phyloP scores from a whole-genome alignment of 1,140 invertebrate species.

The Drosophila lini region DNA sequence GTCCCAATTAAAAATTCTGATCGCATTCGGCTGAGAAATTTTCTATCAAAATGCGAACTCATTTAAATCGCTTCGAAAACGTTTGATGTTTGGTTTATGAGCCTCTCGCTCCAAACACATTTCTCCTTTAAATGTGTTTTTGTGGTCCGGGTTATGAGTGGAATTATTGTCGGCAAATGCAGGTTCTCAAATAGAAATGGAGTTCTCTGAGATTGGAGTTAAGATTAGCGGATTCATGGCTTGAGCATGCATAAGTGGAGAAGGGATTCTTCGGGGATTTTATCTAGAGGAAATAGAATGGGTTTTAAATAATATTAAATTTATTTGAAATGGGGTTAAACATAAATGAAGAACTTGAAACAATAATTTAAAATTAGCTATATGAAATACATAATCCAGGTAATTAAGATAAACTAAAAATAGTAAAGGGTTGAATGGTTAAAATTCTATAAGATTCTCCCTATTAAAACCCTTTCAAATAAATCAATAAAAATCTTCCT shows the following conservation, averaged over 20 bases:
- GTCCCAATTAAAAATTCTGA: constrained; percentile 49
- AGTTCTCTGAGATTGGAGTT: constrained; percentile 9
- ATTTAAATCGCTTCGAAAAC: constrained; percentile 69
- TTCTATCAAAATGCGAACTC: constrained; percentile 77
- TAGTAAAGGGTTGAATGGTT: no score
- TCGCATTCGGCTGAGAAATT: constrained; percentile 51
- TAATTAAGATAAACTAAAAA: no score
- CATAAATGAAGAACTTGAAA: no score
- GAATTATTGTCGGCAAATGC: constrained; percentile 25
- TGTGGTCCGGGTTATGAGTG: constrained; percentile 18
- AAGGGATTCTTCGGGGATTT: not conserved
- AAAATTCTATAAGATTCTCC: no score
- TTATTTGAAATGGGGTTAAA: no score
- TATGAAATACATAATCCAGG: no score
- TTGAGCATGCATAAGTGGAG: constrained; percentile 13
- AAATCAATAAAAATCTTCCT: not conserved
- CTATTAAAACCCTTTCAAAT: not conserved
- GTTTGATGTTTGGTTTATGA: constrained; percentile 77
- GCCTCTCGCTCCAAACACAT: constrained; percentile 40
- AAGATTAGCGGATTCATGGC: constrained; percentile 22
- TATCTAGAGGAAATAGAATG: not conserved
- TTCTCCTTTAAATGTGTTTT: constrained; percentile 40
- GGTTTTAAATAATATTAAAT: not conserved
- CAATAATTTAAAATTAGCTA: no score
- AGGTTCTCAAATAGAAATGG: constrained; percentile 23